Evolutionary conservation across 2,888 invertebrate species (phyloP), one percentile per base, ranked within the genome.

Genomic region (Toxonevra muliebris): DNA sequence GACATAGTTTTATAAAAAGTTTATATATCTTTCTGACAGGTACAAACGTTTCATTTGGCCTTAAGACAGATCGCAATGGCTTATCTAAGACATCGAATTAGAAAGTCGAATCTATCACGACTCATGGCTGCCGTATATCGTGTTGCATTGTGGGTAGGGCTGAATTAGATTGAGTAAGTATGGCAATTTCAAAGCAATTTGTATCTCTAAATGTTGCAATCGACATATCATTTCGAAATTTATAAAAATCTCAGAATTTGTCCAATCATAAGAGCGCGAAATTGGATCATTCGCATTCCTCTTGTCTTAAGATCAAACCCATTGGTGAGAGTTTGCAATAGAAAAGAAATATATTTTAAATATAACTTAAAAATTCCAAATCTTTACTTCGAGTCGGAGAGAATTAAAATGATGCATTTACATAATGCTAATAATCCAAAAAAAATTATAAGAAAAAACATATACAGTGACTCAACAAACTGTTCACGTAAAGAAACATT

Each of bases 21-120:
- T 60, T 20, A 20, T 48, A 60, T 60, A 60, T 60, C 12, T 55
- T 55, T 3, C 55, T 54, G 20, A 54, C 12, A 20, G 54, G 54
- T 17, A 19, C 19, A 12, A 54, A 54, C 5, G 13, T 8, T 30
- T 55, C 55, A 30, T 19, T 60, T 60, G 15, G 12, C 30, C 60
- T 20, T 12, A 48, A 13, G 45, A 30, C 13, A 13, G 50, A 48
- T 13, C 48, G 20, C 13, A 60, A 60, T 19, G 48, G n/a, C n/a
- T n/a, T n/a, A n/a, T n/a, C n/a, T n/a, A 10, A 60, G 40, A 48
- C 20, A 13, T 43, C 19, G 30, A 17, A 48, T 60, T 8, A 60
- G 48, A 60, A 19, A 60, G 17, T 60, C 50, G 48, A 48, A 60
- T 20, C 60, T 48, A 8, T 60, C 60, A 11, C 48, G 15, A 19